phyloP scores from a whole-genome alignment of 2,113 vertebrate genomes.

The Hippotragus niger region DNA sequence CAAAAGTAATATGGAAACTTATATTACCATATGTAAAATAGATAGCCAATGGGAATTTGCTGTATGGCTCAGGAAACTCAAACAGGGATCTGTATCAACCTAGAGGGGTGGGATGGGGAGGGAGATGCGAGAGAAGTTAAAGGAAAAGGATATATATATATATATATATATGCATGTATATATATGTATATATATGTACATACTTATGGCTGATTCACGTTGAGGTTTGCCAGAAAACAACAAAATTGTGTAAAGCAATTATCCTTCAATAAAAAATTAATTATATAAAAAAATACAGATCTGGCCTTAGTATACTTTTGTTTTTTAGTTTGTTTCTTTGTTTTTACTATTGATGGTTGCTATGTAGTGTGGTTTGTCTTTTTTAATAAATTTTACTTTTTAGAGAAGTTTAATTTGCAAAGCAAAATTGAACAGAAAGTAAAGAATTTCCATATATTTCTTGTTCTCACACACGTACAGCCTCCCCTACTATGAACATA shows the following conservation, averaged over 20 bases:
- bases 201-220: not conserved
- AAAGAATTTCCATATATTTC: not conserved
- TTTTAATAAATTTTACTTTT: not conserved
- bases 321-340: not conserved
- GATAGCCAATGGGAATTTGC: not conserved
- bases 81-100: not conserved
- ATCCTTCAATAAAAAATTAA: not conserved
- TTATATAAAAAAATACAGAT: not conserved
- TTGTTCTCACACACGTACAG: fast-evolving
- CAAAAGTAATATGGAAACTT: not conserved
- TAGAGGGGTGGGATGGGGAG: not conserved
- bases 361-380: not conserved
- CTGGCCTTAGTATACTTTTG: not conserved
- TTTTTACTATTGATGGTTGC: not conserved
- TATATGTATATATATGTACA: not conserved
- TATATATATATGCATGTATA: no score
- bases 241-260: not conserved
- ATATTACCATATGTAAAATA: not conserved
- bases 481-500: not conserved
- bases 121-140: not conserved
- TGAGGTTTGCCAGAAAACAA: not conserved
- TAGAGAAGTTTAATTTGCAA: not conserved
- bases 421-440: not conserved
- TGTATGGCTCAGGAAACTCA: not conserved
- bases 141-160: not conserved